Percentiles rank a stretch among this genome's conserved stretches.
phyloP scores from a whole-genome alignment of 2,113 vertebrate genomes.

The Ochotona princeps region DNA sequence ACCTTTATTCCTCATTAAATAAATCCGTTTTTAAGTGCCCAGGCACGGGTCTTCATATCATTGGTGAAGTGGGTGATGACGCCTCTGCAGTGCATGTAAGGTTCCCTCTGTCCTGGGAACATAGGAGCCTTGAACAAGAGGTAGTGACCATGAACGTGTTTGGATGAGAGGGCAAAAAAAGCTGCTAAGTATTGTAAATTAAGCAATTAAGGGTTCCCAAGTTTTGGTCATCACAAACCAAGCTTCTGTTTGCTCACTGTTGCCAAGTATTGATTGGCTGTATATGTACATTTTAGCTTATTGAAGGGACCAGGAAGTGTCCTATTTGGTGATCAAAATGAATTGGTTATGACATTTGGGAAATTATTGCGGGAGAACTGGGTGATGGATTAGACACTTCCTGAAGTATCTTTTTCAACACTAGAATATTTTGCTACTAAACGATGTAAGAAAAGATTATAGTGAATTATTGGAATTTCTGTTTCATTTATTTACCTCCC shows the following conservation, averaged over 20 bases:
- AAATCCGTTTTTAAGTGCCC: neutral
- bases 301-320: neutral
- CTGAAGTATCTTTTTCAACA: neutral
- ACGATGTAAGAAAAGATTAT: neutral
- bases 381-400: conserved; percentile 8
- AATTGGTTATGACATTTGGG: neutral
- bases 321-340: neutral
- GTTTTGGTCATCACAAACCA: neutral
- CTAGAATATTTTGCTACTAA: neutral
- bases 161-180: neutral
- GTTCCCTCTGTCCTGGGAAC: neutral
- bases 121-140: conserved; percentile 5
- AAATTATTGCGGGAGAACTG: neutral
- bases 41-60: neutral
- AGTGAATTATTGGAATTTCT: neutral
- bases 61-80: neutral
- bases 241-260: neutral
- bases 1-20: conserved; percentile 6
- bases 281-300: neutral
- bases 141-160: neutral
- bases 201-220: neutral
- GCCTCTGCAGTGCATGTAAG: neutral
- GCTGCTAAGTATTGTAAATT: neutral
- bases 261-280: neutral
- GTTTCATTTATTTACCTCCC: neutral